phyloP scores from a whole-genome alignment of 2,888 invertebrate genomes.

The Apotomis betuletana region DNA sequence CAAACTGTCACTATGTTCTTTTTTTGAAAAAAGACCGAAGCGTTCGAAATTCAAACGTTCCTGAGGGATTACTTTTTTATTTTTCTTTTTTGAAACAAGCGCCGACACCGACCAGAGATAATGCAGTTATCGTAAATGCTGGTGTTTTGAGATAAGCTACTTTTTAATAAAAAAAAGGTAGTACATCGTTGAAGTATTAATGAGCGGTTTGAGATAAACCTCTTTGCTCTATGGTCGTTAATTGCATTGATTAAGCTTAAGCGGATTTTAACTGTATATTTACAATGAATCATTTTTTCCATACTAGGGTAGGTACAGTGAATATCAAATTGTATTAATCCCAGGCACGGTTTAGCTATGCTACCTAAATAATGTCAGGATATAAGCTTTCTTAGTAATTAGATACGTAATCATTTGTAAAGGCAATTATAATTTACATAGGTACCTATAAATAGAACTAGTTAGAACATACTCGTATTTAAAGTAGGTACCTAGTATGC shows the following conservation, averaged over 20 bases:
- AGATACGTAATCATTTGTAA: too few relatives aligned
- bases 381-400: too few relatives aligned
- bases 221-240: conserved; percentile 13
- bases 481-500: too few relatives aligned
- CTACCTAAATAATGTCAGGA: too few relatives aligned
- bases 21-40: conserved; percentile 33
- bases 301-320: too few relatives aligned
- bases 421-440: too few relatives aligned
- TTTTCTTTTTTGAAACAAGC: conserved; percentile 50
- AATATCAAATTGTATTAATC: too few relatives aligned
- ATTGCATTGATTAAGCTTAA: conserved; percentile 27
- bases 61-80: conserved; percentile 44
- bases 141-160: conserved; percentile 70
- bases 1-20: conserved; percentile 36
- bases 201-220: conserved; percentile 36
- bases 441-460: too few relatives aligned
- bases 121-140: conserved; percentile 68
- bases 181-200: conserved; percentile 37
- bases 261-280: conserved; percentile 26
- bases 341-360: too few relatives aligned
- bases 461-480: too few relatives aligned
- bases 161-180: conserved; percentile 34
- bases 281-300: background rate
- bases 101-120: conserved; percentile 55
- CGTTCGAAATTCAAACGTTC: conserved; percentile 35